These are phyloP conservation scores for Tholera decimalis DNA, from an alignment of 2,888 invertebrate species.

Conservation along the genomic window DNA sequence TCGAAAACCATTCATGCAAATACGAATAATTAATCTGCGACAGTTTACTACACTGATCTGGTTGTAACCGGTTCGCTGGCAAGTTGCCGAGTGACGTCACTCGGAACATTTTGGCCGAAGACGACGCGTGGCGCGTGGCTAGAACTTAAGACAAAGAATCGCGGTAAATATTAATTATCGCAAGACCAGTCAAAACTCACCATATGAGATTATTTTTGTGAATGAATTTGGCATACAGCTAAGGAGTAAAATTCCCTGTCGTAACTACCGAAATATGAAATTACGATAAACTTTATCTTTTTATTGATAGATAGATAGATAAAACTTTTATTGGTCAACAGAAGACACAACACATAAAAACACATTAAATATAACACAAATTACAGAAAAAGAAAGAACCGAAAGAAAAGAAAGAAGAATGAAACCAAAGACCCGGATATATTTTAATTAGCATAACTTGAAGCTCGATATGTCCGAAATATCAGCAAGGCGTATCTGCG, in stretches of 20 bases:
- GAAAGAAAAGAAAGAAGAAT: neutral
- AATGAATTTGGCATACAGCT: no score
- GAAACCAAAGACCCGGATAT: neutral
- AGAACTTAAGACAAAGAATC: slow-evolving; percentile 19
- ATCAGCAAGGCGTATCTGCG: no score
- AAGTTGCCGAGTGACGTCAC: slow-evolving; percentile 68
- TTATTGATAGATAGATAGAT: no score
- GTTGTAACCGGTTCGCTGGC: slow-evolving; percentile 66
- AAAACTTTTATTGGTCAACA: no score
- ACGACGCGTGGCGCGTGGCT: slow-evolving; percentile 15
- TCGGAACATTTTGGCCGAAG: slow-evolving; percentile 21
- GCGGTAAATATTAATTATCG: slow-evolving; percentile 13
- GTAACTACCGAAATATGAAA: no score
- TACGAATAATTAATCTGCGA: slow-evolving; percentile 47
- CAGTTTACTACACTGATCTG: slow-evolving; percentile 47
- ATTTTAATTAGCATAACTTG: slow-evolving; percentile 1
- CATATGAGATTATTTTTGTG: no score
- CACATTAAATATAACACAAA: no score
- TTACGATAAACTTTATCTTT: no score
- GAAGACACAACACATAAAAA: no score
- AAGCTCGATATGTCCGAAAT: neutral
- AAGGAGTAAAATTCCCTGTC: no score
- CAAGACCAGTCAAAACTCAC: neutral
- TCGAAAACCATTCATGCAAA: slow-evolving; percentile 47
- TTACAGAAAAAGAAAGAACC: no score